Evolutionary conservation across 2,113 vertebrate species (phyloP).

Genomic region (Oreochromis niloticus): DNA sequence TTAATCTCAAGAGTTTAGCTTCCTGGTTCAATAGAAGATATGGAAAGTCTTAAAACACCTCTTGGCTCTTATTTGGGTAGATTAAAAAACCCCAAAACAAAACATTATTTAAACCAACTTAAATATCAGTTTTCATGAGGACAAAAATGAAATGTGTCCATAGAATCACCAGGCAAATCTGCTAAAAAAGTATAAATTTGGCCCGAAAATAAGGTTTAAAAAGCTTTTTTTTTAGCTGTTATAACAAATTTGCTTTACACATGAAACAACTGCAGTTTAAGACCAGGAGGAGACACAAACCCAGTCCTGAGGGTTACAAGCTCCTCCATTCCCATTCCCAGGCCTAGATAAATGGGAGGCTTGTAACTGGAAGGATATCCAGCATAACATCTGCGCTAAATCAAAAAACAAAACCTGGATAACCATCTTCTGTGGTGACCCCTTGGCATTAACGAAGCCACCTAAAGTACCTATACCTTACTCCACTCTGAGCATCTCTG

Average conservation of each 20-base stretch:
- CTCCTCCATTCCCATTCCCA: too few species aligned
- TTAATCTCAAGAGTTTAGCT: not conserved
- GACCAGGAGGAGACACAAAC: not conserved
- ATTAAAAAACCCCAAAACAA: not conserved
- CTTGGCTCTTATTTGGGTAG: not conserved
- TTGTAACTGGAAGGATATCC: not conserved
- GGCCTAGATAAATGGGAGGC: not conserved
- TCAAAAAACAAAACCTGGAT: not conserved
- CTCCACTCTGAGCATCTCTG: not conserved
- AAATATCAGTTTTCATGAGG: not conserved
- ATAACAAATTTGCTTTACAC: not conserved
- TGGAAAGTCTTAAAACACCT: not conserved
- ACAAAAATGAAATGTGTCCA: not conserved
- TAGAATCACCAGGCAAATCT: not conserved
- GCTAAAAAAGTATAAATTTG: not conserved
- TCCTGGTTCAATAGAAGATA: not conserved
- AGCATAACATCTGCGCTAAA: not conserved
- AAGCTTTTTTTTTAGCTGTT: not conserved
- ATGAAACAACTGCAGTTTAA: not conserved
- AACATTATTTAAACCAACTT: not conserved
- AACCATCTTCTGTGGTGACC: not conserved
- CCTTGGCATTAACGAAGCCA: not conserved
- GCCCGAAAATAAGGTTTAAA: not conserved
- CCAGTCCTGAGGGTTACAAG: not conserved
- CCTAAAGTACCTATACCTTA: not conserved